These are phyloP conservation scores for Nemurella pictetii DNA, from an alignment of 2,888 invertebrate genomes.

Conservation along the genomic window DNA sequence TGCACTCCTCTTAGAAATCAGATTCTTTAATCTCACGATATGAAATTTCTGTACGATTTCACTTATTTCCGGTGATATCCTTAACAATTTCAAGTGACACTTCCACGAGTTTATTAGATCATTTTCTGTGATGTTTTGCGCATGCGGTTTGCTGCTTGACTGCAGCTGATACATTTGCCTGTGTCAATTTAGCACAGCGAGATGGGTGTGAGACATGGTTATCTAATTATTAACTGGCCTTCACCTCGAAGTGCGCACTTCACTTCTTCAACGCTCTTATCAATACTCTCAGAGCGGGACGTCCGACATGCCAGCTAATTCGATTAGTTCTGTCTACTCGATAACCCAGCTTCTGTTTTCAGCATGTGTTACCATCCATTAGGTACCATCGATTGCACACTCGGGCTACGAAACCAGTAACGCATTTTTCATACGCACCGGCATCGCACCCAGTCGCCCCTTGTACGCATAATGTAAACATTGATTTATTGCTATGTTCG, in stretches of 20 bases:
- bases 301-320: no score
- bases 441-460: background rate
- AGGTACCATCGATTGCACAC: background rate
- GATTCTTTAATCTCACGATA: no score
- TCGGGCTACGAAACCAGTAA: conserved; percentile 10
- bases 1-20: no score
- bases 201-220: background rate
- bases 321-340: no score
- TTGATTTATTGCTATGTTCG: conserved; percentile 4
- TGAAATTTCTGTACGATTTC: no score
- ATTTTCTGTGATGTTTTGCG: background rate
- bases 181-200: no score
- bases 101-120: no score
- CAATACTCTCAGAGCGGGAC: background rate
- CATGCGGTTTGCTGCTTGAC: background rate
- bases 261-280: background rate
- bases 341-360: background rate
- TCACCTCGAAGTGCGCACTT: background rate
- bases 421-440: conserved; percentile 13
- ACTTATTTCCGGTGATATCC: no score
- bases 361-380: background rate
- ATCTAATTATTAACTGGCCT: background rate
- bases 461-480: conserved; percentile 8
- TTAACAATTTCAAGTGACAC: no score
- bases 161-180: no score